Evolutionary conservation across 2,888 invertebrate genomes (phyloP).

Genomic region (Cantharis rustica): DNA sequence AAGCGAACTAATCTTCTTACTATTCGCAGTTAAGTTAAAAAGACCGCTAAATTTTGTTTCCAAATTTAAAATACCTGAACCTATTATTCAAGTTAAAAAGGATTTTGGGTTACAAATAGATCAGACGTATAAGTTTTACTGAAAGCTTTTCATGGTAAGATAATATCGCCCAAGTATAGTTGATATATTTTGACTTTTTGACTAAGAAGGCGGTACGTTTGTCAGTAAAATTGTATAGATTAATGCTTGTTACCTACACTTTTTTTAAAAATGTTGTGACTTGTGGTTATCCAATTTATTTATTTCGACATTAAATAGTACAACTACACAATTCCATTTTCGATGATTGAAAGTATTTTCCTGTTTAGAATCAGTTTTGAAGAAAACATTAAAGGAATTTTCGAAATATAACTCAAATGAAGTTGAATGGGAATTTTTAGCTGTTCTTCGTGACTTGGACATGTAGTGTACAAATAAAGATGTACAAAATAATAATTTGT

Average conservation of each 20-base stretch:
- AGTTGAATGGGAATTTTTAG: not conserved
- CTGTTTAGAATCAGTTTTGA: too few species aligned
- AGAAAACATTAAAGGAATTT: too few species aligned
- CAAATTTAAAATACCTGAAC: conserved; percentile 24
- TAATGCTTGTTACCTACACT: conserved; percentile 37
- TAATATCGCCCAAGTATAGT: conserved; percentile 24
- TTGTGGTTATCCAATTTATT: conserved; percentile 40
- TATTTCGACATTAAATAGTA: conserved; percentile 14
- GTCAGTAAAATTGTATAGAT: conserved; percentile 35
- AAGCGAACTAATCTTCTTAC: conserved; percentile 54
- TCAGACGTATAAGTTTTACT: conserved; percentile 15
- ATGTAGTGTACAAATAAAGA: not conserved
- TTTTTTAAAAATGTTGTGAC: conserved; percentile 40
- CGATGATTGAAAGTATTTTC: too few species aligned
- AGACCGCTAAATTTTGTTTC: conserved; percentile 30
- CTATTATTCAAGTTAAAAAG: conserved; percentile 19
- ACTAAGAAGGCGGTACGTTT: conserved; percentile 36
- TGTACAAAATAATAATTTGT: not conserved
- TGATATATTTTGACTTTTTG: conserved; percentile 37
- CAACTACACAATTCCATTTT: not conserved
- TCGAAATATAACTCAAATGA: too few species aligned
- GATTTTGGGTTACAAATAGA: conserved; percentile 14
- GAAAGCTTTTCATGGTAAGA: conserved; percentile 29
- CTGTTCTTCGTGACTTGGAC: not conserved
- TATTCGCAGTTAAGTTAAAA: conserved; percentile 26